These are phyloP conservation scores for Planiliza haematocheilus DNA, from an alignment of 2,113 vertebrate genomes.

Conservation along the genomic window DNA sequence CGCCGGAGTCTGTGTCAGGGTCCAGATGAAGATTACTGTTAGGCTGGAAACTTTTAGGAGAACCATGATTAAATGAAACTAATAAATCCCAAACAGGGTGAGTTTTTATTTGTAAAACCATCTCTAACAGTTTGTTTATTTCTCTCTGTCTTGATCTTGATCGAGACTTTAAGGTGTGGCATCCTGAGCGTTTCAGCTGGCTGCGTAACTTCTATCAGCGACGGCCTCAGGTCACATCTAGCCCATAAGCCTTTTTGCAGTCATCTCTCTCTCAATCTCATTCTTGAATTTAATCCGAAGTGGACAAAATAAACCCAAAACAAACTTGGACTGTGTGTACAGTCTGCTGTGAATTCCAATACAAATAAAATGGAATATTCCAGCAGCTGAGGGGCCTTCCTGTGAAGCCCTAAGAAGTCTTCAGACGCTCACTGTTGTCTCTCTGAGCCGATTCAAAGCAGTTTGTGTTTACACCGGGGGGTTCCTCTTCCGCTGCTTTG, in stretches of 20 bases:
- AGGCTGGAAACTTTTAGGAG: no score
- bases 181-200: neutral
- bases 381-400: slow-evolving; percentile 7
- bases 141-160: neutral
- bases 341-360: neutral
- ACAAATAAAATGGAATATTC: neutral
- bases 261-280: neutral
- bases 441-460: slow-evolving; percentile 60
- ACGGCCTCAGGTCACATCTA: neutral
- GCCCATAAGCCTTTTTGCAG: neutral
- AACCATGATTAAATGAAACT: neutral
- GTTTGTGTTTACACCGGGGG: slow-evolving; percentile 71
- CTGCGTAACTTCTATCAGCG: slow-evolving; percentile 5
- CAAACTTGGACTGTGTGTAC: neutral
- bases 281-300: neutral
- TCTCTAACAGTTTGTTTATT: neutral
- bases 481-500: slow-evolving; percentile 71
- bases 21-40: no score
- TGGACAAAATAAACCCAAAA: neutral
- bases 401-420: slow-evolving; percentile 14
- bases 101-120: neutral
- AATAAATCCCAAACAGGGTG: neutral
- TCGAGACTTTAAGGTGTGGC: neutral
- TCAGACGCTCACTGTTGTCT: slow-evolving; percentile 39
- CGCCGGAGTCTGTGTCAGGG: neutral